Percentiles rank a stretch among this genome's conserved stretches.
These are phyloP conservation scores for Brachyrhaphis roseni DNA, from an alignment of 2,797 vertebrate species.

Conservation along the genomic window DNA sequence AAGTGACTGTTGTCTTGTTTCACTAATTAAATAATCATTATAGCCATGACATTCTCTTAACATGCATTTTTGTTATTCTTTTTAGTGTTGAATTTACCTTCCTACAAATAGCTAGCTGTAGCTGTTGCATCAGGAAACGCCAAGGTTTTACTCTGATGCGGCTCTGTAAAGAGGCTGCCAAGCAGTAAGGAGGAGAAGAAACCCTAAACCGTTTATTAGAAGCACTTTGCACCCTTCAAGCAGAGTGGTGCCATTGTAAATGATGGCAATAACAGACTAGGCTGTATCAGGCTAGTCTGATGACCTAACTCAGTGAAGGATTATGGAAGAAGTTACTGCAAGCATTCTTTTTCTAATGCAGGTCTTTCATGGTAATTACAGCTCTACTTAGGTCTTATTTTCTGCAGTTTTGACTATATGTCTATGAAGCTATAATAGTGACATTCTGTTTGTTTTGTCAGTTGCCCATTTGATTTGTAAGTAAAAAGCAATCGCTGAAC, in stretches of 20 bases:
- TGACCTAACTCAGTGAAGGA: constrained; percentile 46
- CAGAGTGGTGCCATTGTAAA: constrained; percentile 81
- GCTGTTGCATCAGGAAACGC: constrained; percentile 33
- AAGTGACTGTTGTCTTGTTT: neutral
- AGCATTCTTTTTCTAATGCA: constrained; percentile 14
- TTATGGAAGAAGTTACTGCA: constrained; percentile 43
- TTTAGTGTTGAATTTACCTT: constrained; percentile 19
- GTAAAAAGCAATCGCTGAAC: neutral
- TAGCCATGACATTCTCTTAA: neutral
- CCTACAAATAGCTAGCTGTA: constrained; percentile 4
- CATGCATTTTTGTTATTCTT: neutral
- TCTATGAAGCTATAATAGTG: neutral
- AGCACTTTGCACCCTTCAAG: constrained; percentile 83
- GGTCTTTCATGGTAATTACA: constrained; percentile 3
- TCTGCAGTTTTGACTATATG: neutral
- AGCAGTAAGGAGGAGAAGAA: constrained; percentile 84
- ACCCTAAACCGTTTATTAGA: constrained; percentile 81
- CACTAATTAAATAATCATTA: neutral
- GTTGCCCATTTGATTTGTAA: neutral
- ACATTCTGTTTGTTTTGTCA: neutral
- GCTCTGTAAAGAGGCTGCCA: constrained; percentile 77
- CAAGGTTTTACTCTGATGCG: constrained; percentile 77
- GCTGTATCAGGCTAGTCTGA: constrained; percentile 44
- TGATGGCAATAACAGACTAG: constrained; percentile 74
- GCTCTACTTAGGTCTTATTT: neutral